A percentile compares a stretch with the other conserved stretches of the same genome.
Evolutionary conservation across 2,113 vertebrate genomes (phyloP).

Genomic region (Heteronetta atricapilla): DNA sequence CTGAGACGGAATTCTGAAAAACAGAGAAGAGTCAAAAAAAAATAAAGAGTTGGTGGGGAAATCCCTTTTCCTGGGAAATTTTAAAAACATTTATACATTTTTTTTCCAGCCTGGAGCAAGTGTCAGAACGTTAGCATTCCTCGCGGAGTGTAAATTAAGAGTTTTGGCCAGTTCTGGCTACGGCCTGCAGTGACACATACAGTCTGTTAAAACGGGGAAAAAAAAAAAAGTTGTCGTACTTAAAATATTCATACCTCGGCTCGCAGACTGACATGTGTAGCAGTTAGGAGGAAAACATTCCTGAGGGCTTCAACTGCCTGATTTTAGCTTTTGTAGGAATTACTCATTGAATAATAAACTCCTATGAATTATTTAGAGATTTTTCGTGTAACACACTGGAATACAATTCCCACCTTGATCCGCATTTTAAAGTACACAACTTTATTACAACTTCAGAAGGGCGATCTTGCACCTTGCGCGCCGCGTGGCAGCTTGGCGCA

Average conservation of each 20-base stretch:
- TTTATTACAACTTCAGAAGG: neutral
- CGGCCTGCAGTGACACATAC: neutral
- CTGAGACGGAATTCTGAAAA: neutral
- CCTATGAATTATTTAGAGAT: slow-evolving; percentile 24
- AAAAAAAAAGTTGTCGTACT: neutral
- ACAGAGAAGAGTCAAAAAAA: neutral
- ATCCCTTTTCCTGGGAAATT: neutral
- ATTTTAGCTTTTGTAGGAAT: neutral
- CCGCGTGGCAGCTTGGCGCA: neutral
- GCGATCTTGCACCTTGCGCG: neutral
- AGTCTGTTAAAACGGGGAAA: neutral
- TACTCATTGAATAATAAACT: slow-evolving; percentile 9
- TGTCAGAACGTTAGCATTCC: neutral
- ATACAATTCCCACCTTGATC: slow-evolving; percentile 8
- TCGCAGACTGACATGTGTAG: slow-evolving; percentile 3
- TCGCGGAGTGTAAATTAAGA: rapidly evolving
- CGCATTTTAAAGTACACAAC: neutral
- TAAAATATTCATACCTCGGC: slow-evolving; percentile 49
- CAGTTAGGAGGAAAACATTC: neutral
- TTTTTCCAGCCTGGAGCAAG: neutral
- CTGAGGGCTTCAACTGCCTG: neutral
- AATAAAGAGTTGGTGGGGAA: neutral
- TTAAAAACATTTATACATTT: rapidly evolving
- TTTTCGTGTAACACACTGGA: neutral
- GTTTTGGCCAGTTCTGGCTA: neutral